A percentile compares a stretch with the other conserved stretches of the same genome.
phyloP scores from a whole-genome alignment of 1,140 invertebrate species.

The Microplitis mediator region DNA sequence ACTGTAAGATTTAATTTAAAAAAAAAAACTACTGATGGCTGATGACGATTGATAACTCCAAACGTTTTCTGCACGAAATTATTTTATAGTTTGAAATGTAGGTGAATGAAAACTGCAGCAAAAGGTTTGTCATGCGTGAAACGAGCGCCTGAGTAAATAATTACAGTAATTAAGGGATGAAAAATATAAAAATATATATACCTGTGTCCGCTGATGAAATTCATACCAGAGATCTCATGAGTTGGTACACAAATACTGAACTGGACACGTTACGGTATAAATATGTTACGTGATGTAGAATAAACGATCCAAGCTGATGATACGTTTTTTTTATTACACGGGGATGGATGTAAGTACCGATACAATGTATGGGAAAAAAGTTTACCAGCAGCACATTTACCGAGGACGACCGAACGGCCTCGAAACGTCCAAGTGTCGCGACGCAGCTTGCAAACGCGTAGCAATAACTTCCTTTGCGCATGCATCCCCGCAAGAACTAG shows the following conservation, averaged over 20 bases:
- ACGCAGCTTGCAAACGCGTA: neutral
- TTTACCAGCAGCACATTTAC: neutral
- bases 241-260: neutral
- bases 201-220: constrained; percentile 2
- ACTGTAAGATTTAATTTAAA: too few relatives aligned
- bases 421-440: neutral
- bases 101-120: neutral
- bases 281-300: neutral
- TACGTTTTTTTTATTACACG: neutral
- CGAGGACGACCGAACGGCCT: neutral
- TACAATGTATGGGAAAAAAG: too few relatives aligned
- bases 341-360: too few relatives aligned
- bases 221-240: constrained; percentile 3
- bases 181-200: neutral
- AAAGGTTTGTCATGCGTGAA: too few relatives aligned
- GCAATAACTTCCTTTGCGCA: neutral
- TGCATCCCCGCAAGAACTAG: constrained; percentile 5
- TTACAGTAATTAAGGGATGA: neutral
- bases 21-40: too few relatives aligned
- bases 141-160: neutral
- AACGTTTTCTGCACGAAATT: too few relatives aligned
- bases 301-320: too few relatives aligned
- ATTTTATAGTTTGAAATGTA: too few relatives aligned
- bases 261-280: neutral
- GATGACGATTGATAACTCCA: too few relatives aligned